phyloP scores from a whole-genome alignment of 2,113 vertebrate species.

The Carassius carassius region DNA sequence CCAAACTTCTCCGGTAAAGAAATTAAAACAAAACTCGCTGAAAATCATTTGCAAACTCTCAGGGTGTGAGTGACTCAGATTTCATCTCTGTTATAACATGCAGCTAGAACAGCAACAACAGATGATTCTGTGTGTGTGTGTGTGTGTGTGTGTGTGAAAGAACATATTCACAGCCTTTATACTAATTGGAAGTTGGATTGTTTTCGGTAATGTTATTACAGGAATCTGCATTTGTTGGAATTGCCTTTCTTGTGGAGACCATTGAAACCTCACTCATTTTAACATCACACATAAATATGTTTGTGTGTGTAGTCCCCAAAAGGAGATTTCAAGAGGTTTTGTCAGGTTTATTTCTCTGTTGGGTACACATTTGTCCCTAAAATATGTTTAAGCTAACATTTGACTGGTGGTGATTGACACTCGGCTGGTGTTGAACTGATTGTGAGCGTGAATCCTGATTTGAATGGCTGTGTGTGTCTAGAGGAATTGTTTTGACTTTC shows the following conservation, averaged over 20 bases:
- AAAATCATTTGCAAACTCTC: background rate
- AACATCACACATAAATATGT: background rate
- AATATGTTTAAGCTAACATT: too few species aligned
- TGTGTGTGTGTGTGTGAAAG: too few species aligned
- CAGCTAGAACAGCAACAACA: background rate
- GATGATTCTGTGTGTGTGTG: background rate
- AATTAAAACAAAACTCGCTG: background rate
- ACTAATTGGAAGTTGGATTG: background rate
- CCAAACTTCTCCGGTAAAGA: background rate
- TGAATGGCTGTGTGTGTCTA: conserved; percentile 31
- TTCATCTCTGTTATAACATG: background rate
- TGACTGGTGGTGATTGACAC: too few species aligned
- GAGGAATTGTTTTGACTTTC: conserved; percentile 27
- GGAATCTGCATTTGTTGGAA: background rate
- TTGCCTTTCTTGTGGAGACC: background rate
- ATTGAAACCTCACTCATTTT: background rate
- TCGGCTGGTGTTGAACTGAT: background rate
- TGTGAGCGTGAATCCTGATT: conserved; percentile 5
- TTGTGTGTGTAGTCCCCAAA: too few species aligned
- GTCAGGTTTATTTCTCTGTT: background rate
- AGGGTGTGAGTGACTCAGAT: background rate
- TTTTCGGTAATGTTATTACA: conserved; percentile 12
- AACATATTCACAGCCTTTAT: background rate
- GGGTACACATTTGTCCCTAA: background rate
- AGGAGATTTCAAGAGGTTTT: background rate